Evolutionary conservation across 2,888 invertebrate genomes (phyloP), one percentile per base, ranked within the genome.

Genomic region (Ormyrus labotus): DNA sequence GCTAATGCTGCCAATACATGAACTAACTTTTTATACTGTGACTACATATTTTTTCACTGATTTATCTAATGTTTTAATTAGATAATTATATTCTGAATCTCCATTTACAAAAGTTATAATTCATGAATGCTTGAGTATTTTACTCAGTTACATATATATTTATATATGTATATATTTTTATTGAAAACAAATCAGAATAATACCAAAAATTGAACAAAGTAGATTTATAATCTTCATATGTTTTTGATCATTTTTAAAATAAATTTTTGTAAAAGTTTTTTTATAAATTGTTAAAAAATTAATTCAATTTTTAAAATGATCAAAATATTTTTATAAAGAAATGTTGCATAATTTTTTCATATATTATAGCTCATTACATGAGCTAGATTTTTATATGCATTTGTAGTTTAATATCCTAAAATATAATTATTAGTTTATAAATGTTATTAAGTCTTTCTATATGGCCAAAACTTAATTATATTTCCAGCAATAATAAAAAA

Each of bases 61-160:
- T 73, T 81, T 87, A 84, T 87, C 87, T 89, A 89, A 88, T 89
- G 88, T 89, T 88, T 89, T 89, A 88, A 86, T 89, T 88, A 88
- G 87, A 85, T 85, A 85, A 75, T 48, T 75, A 10, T 51, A 10
- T 61, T 67, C 55, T 51, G 10, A 75, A 9, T 7, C 67, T 75
- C 65, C 7, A n/a, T 60, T 10, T 68, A 71, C 65, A 13, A 3
- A 77, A 70, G 34, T 10, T 69, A n/a, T 13, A 71, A 67, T 13
- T 19, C 34, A 67, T 65, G 48, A 48, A 61, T 19, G 19, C 19
- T 19, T 19, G 19, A 65, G 53, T 67, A 9, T 6, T 34, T 67
- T 73, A 51, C 13, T 50, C 70, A 48, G 6, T 64, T 55, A 64
- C 13, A 11, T 55, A 55, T 6, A 50, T 10, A 19, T 65, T 50